These are phyloP conservation scores for Drepanosiphum platanoidis DNA, from an alignment of 2,888 invertebrate genomes.

Conservation along the genomic window DNA sequence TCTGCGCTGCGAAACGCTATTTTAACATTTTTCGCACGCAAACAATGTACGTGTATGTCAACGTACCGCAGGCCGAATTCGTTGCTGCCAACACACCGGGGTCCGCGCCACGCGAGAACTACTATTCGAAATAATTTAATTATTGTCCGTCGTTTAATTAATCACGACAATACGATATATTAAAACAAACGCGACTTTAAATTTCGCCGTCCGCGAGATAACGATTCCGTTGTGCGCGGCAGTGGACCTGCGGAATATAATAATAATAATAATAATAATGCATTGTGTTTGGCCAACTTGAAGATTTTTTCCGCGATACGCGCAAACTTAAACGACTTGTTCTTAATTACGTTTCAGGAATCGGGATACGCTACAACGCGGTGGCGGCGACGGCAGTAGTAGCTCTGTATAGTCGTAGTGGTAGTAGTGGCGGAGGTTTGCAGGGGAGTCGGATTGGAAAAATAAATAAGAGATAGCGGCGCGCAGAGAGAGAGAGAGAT, in stretches of 20 bases:
- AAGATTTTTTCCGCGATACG: slow-evolving; percentile 54
- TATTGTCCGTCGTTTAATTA: not conserved
- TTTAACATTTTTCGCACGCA: too few relatives aligned
- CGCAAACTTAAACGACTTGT: slow-evolving; percentile 54
- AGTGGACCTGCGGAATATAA: slow-evolving; percentile 9
- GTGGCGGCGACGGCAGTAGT: not conserved
- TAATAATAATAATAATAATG: slow-evolving; percentile 35
- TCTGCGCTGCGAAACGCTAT: not conserved
- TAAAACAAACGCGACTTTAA: not conserved
- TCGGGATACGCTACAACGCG: slow-evolving; percentile 24
- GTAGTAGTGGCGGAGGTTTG: slow-evolving; percentile 17
- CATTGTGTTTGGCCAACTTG: slow-evolving; percentile 19
- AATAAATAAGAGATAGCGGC: slow-evolving; percentile 58
- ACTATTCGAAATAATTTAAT: not conserved
- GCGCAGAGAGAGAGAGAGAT: slow-evolving; percentile 41
- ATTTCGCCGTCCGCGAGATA: slow-evolving; percentile 24
- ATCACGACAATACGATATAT: not conserved
- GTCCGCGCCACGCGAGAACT: not conserved
- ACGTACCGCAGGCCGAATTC: not conserved
- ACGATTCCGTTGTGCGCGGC: slow-evolving; percentile 13
- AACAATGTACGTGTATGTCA: not conserved
- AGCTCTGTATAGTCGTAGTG: not conserved
- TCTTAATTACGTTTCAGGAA: slow-evolving; percentile 60
- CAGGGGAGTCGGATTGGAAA: slow-evolving; percentile 57
- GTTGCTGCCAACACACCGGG: not conserved